A percentile compares a stretch with the other conserved stretches of the same genome.
phyloP scores from a whole-genome alignment of 2,797 vertebrate species.

The Urosaurus nigricauda region DNA sequence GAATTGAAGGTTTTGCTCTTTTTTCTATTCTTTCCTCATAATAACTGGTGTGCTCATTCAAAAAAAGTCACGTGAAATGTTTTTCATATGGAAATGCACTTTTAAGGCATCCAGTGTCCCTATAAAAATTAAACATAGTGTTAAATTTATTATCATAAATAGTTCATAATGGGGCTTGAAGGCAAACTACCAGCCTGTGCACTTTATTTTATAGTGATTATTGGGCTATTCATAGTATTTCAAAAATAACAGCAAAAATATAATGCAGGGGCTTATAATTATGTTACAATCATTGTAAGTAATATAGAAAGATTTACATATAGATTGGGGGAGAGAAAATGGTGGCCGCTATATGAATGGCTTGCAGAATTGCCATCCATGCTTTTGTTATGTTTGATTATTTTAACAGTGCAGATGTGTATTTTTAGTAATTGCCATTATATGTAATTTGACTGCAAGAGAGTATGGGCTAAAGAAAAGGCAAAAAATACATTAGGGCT shows the following conservation, averaged over 20 bases:
- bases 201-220: constrained; percentile 24
- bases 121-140: constrained; percentile 42
- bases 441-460: constrained; percentile 43
- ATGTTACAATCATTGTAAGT: constrained; percentile 17
- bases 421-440: constrained; percentile 50
- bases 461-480: constrained; percentile 17
- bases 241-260: constrained; percentile 50
- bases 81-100: constrained; percentile 35
- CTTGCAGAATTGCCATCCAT: constrained; percentile 19
- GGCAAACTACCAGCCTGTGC: constrained; percentile 26
- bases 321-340: constrained; percentile 48
- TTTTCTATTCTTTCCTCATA: constrained; percentile 37
- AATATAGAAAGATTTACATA: constrained; percentile 46
- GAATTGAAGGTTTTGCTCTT: constrained; percentile 35
- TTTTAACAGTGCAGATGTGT: constrained; percentile 31
- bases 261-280: constrained; percentile 33
- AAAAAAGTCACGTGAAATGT: constrained; percentile 31
- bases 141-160: constrained; percentile 45
- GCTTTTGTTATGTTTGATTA: constrained; percentile 36
- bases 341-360: not conserved
- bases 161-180: constrained; percentile 39
- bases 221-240: constrained; percentile 36
- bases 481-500: constrained; percentile 31
- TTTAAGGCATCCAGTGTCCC: accelerated
- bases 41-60: constrained; percentile 47